These are phyloP conservation scores for Progne subis DNA, from an alignment of 2,113 vertebrate genomes.

Conservation along the genomic window DNA sequence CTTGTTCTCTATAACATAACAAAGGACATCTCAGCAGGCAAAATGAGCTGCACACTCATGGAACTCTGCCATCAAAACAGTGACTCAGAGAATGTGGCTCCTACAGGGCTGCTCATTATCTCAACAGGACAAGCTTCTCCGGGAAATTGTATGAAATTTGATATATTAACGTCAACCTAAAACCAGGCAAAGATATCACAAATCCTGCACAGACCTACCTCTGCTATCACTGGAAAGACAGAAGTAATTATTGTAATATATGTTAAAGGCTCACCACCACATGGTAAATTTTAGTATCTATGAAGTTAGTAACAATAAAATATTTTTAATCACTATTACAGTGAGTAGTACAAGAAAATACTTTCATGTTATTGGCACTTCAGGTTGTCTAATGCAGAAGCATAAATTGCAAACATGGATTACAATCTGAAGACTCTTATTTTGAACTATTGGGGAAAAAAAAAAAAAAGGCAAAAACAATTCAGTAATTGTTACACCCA, in stretches of 20 bases:
- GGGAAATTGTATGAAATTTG: slow-evolving; percentile 49
- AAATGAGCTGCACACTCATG: not conserved
- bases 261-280: not conserved
- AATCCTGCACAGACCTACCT: slow-evolving; percentile 15
- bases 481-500: not conserved
- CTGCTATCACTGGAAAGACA: not conserved
- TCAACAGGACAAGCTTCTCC: slow-evolving; percentile 24
- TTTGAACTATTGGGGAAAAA: not conserved
- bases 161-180: slow-evolving; percentile 27
- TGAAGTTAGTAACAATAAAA: not conserved
- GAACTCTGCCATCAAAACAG: slow-evolving; percentile 41
- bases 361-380: not conserved
- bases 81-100: slow-evolving; percentile 65
- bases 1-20: not conserved
- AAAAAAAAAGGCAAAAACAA: not conserved
- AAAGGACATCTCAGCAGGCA: not conserved
- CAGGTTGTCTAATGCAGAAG: not conserved
- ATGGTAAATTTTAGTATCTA: not conserved
- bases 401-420: not conserved
- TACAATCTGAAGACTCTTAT: not conserved
- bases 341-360: not conserved
- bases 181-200: not conserved
- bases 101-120: slow-evolving; percentile 55
- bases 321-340: not conserved
- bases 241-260: not conserved